Evolutionary conservation across 35 echinoderm and acorn worm species (phyloP), one percentile per base, ranked within the genome.

Genomic region (Holothuria glaberrima): DNA sequence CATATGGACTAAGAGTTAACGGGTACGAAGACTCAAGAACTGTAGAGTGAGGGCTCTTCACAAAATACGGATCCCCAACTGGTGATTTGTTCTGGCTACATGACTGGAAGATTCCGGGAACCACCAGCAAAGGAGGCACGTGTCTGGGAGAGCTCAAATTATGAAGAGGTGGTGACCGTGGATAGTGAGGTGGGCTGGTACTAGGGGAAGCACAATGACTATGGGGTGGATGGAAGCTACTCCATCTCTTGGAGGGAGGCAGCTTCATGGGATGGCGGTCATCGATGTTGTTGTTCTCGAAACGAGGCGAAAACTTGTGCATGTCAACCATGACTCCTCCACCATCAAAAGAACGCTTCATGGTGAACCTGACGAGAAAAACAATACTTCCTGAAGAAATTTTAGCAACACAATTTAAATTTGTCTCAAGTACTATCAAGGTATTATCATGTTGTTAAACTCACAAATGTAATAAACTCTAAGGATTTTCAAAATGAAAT

Each of bases 231-330:
- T 91, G 68, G 5, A 90, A 69, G 30, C 91, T 91, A 59, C 88
- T 99, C 97, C 97, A 99, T 60, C 97, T 86, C 74, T 99, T 99
- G 5, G 94, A 92, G 16, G 97, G 97, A 25, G 97, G 97, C 13
- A 99, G 85, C 81, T 99, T 99, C 84, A 89, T 90, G 48, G 94
- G 70, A 14, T 62, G 65, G 22, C 70, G 87, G 24, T 92, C 83
- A 6, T 94, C 82, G 30, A 91, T 71, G 76, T 97, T 97, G 69
- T 94, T 97, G 87, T 94, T 94, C 19, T 93, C 85, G 45, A 87
- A 87, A 38, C 63, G 31, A 19, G 62, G 85, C 24, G 85, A 87
- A 25, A 69, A 87, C 30, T 67, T 69, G 85, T 87, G 85, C 61
- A 36, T 52, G 65, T 87, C 85, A 31, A 87, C 30, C 61, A 87